Base-by-base conservation (phyloP, 2,797 vertebrate species). In the Paratrypauchen microcephalus region DNA sequence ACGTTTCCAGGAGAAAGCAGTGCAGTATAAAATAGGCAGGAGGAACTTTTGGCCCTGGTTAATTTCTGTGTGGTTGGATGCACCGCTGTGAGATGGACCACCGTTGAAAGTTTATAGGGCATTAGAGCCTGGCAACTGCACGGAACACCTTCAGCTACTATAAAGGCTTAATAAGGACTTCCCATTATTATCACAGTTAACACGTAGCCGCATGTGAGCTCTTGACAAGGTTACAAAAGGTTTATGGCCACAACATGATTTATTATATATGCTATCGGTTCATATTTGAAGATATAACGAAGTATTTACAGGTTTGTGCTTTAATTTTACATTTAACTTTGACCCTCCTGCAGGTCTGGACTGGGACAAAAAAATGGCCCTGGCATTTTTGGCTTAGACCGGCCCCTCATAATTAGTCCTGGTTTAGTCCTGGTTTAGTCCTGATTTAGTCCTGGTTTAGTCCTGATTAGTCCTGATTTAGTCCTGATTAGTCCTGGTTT, bases 81-180 rank as follows among this genome's bases (percentile, higher is more conserved):
- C 69, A 58, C 73, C 59, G 41, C 60, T 69, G 71, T 61, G 71
- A 30, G 66, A 74, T 71, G 19, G 21, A 30, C 66, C 59, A 39
- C 78, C 63, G 63, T 81, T 83, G 2, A 45, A 68, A 64, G 21
- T 89, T 87, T 86, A 87, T 80, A 66, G 72, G 71, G 18, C 70
- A 57, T 58, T 80, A 66, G 72, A 71, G 18, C 70, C 54, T 58
- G 21, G 50, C 41, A 75, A 72, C 73, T 56, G 39, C 76, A 57
- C 24, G 19, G 59, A 81, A 76, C 57, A 63, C 56, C 4, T 7
- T 41, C 61, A 64, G 41, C 61, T 47, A 47, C 61, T 26, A 64
- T 47, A 24, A 26, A 64, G 61, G 23, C 21, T 62, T 62, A 23
- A 0, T 9, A 57, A 68, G 66, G 65, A 66, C 63, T 50, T 73